Evolutionary conservation across 2,797 vertebrate genomes (phyloP).

Genomic region (Threskiornis aethiopicus): DNA sequence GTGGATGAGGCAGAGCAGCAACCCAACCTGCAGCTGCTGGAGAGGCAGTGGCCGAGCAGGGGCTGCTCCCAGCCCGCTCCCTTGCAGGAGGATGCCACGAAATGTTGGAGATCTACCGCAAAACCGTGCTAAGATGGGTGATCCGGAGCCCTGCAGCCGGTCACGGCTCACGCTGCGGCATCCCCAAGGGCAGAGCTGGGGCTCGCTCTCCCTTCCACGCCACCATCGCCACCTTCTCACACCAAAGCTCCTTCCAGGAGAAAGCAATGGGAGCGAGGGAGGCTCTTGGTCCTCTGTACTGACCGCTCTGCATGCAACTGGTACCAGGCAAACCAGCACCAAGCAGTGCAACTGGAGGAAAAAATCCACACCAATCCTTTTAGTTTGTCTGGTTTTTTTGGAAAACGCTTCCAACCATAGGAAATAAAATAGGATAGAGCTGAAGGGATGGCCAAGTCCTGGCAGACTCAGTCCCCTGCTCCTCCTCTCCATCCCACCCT

Average conservation of each 20-base stretch:
- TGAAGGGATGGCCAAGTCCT: neutral
- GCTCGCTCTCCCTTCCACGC: accelerated
- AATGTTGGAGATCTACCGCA: accelerated
- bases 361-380: accelerated
- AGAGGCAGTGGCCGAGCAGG: neutral
- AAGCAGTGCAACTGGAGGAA: accelerated
- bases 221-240: accelerated
- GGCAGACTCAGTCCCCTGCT: neutral
- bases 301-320: accelerated
- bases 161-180: neutral
- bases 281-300: accelerated
- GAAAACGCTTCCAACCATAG: accelerated
- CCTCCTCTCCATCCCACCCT: neutral
- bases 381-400: accelerated
- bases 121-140: accelerated
- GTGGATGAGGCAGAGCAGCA: neutral
- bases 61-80: neutral
- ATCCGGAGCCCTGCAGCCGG: accelerated
- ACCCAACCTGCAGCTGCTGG: neutral
- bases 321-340: accelerated
- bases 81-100: accelerated
- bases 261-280: neutral
- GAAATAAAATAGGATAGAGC: neutral
- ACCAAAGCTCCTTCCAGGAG: neutral
- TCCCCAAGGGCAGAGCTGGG: neutral